These are phyloP conservation scores for Zaprionus tsacasi DNA, from an alignment of 1,140 invertebrate genomes.

Conservation along the genomic window DNA sequence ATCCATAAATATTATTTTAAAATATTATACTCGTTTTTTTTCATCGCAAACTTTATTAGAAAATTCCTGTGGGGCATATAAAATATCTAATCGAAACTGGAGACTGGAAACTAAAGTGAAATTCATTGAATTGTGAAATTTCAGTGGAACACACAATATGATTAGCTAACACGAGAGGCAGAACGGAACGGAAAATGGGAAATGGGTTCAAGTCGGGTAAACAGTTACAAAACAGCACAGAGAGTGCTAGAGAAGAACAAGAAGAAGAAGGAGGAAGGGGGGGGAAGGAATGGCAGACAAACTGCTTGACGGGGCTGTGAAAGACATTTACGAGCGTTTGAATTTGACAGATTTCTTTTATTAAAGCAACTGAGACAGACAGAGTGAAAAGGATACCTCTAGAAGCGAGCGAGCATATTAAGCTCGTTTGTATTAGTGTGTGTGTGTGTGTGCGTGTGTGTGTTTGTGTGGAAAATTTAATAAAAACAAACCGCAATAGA, in stretches of 20 bases:
- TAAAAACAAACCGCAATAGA: constrained; percentile 67
- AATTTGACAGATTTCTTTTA: constrained; percentile 83
- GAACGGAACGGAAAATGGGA: background rate
- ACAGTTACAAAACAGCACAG: constrained; percentile 65
- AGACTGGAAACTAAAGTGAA: constrained; percentile 35
- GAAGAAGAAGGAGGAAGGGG: too few relatives aligned
- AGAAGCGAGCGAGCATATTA: constrained; percentile 64
- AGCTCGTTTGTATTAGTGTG: constrained; percentile 36
- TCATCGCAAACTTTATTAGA: background rate
- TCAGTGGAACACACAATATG: constrained; percentile 61
- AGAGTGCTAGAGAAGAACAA: background rate
- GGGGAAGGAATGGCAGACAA: background rate
- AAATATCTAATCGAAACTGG: constrained; percentile 11
- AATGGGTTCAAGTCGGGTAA: constrained; percentile 35
- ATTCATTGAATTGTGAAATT: constrained; percentile 70
- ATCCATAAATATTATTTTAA: background rate
- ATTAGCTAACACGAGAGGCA: constrained; percentile 53
- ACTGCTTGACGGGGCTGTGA: constrained; percentile 39
- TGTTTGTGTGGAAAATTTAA: constrained; percentile 55
- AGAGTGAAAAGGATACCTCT: constrained; percentile 51
- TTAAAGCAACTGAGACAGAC: constrained; percentile 64
- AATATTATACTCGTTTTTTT: too few relatives aligned
- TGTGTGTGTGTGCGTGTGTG: constrained; percentile 1
- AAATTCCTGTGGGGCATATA: constrained; percentile 10
- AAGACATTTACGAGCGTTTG: constrained; percentile 80